Percentiles rank a stretch among this genome's conserved stretches.
These are phyloP conservation scores for Hesperia comma DNA, from an alignment of 2,888 invertebrate species.

Conservation along the genomic window DNA sequence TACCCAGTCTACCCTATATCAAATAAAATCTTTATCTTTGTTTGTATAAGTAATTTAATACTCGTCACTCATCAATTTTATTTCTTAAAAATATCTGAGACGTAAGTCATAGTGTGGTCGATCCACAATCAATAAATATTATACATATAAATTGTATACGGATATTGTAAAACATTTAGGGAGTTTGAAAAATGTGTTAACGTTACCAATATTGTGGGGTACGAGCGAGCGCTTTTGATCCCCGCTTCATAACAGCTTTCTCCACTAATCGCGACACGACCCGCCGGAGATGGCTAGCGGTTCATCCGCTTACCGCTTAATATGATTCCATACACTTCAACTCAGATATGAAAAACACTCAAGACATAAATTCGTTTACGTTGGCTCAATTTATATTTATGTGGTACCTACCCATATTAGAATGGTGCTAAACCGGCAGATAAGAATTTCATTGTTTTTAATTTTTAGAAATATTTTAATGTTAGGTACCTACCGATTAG, in stretches of 20 bases:
- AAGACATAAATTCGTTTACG: conserved; percentile 46
- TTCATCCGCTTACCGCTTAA: conserved; percentile 68
- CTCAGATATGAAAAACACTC: conserved; percentile 53
- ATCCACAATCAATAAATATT: conserved; percentile 14
- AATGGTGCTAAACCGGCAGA: background rate
- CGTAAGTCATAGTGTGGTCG: background rate
- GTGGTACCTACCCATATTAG: background rate
- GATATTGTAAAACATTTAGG: conserved; percentile 50
- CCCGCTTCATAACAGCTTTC: conserved; percentile 54
- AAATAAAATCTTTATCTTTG: too few species aligned
- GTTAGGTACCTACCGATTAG: too few species aligned
- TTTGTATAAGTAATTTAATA: too few species aligned
- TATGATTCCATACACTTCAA: conserved; percentile 54
- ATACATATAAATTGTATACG: conserved; percentile 51
- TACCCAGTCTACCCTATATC: too few species aligned
- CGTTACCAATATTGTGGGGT: conserved; percentile 53
- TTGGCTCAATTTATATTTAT: conserved; percentile 18
- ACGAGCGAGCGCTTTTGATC: conserved; percentile 50
- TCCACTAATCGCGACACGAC: conserved; percentile 58
- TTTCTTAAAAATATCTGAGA: background rate
- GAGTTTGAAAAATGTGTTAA: conserved; percentile 52
- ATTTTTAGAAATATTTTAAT: too few species aligned
- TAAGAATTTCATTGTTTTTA: background rate
- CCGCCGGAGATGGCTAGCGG: conserved; percentile 38
- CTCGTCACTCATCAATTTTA: too few species aligned